Percentiles rank a stretch among this genome's conserved stretches.
phyloP scores from a whole-genome alignment of 2,113 vertebrate genomes.

The Carettochelys insculpta region DNA sequence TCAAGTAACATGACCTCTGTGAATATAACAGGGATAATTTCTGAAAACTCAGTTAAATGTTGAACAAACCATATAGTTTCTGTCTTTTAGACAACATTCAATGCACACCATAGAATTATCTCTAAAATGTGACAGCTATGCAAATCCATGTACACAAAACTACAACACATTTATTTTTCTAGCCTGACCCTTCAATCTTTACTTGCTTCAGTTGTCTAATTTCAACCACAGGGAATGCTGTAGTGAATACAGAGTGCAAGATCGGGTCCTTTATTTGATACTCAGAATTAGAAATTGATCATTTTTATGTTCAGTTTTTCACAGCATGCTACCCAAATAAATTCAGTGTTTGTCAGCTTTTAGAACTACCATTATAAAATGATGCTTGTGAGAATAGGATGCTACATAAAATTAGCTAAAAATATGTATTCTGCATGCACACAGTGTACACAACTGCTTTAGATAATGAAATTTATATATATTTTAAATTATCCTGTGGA shows the following conservation, averaged over 20 bases:
- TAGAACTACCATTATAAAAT: background rate
- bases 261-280: background rate
- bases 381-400: background rate
- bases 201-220: background rate
- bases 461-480: background rate
- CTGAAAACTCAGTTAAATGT: background rate
- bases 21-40: slow-evolving; percentile 15
- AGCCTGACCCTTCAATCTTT: background rate
- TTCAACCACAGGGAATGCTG: background rate
- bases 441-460: background rate
- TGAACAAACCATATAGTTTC: background rate
- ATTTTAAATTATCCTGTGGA: background rate
- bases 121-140: background rate
- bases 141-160: background rate
- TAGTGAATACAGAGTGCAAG: background rate
- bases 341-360: background rate
- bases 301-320: background rate
- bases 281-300: background rate
- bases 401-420: background rate
- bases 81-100: background rate
- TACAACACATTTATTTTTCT: background rate
- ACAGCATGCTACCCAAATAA: background rate
- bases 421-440: background rate
- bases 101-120: background rate
- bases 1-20: slow-evolving; percentile 93